These are phyloP conservation scores for Tachysurus vachellii DNA, from an alignment of 2,113 vertebrate genomes.

Conservation along the genomic window DNA sequence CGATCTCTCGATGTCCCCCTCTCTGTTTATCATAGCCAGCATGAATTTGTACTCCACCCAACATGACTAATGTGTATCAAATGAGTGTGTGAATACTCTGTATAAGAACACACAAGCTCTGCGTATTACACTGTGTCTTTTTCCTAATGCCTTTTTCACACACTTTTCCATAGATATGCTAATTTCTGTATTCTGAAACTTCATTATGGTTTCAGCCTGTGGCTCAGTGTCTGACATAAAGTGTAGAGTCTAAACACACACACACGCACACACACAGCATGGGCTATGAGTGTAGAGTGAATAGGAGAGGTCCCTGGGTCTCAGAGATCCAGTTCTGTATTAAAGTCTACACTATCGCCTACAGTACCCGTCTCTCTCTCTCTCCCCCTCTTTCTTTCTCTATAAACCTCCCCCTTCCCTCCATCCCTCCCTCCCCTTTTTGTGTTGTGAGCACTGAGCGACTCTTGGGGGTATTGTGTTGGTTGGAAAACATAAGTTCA, in stretches of 20 bases:
- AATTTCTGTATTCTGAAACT: constrained; percentile 39
- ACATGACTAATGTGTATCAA: constrained; percentile 3
- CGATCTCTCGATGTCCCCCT: neutral
- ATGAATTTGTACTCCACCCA: constrained; percentile 9
- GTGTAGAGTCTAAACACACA: constrained; percentile 18
- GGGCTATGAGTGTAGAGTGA: constrained; percentile 40
- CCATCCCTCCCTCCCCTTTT: constrained; percentile 9
- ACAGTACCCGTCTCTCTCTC: neutral
- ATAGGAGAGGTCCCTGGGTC: constrained; percentile 42
- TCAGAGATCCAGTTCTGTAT: constrained; percentile 37
- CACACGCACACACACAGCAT: constrained; percentile 24
- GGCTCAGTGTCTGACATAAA: constrained; percentile 6
- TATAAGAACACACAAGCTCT: neutral
- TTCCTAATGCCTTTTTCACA: neutral
- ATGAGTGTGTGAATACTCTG: neutral
- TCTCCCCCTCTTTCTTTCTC: neutral
- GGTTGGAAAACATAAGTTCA: constrained; percentile 43
- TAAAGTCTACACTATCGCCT: constrained; percentile 32
- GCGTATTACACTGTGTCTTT: neutral
- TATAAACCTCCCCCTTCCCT: neutral
- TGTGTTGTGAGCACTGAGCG: constrained; percentile 46
- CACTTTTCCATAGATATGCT: constrained; percentile 34
- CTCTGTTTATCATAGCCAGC: neutral
- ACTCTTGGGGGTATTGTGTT: constrained; percentile 50
- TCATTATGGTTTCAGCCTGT: constrained; percentile 29